A percentile compares a stretch with the other conserved stretches of the same genome.
Evolutionary conservation across 23 tunicate species (phyloP).

Genomic region (Diplosoma virens): DNA sequence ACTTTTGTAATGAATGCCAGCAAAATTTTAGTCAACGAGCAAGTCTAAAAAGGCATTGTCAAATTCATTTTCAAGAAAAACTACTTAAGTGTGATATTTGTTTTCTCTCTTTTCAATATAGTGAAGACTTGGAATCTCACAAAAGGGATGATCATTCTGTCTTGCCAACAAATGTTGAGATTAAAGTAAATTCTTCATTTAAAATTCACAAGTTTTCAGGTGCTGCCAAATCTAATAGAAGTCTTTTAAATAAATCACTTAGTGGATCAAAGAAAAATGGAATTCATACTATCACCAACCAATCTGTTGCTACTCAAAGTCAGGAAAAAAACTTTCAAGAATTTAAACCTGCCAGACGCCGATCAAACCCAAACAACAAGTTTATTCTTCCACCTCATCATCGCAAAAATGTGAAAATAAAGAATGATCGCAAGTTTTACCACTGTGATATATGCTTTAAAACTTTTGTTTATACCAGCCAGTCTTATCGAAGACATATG

Average conservation of each 20-base stretch:
- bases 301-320: too few species aligned
- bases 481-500: conserved; percentile 25
- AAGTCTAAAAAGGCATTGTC: neutral
- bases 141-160: neutral
- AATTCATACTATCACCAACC: too few species aligned
- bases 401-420: neutral
- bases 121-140: neutral
- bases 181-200: too few species aligned
- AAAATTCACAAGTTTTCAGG: too few species aligned
- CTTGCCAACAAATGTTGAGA: conserved; percentile 2
- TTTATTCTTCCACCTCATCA: neutral
- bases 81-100: neutral
- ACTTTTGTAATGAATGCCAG: neutral
- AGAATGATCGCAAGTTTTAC: conserved; percentile 6
- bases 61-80: neutral
- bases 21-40: neutral
- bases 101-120: neutral
- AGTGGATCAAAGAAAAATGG: too few species aligned
- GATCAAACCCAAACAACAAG: too few species aligned
- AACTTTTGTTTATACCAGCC: conserved; percentile 13
- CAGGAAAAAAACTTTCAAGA: neutral
- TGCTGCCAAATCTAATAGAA: too few species aligned
- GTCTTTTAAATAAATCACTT: too few species aligned
- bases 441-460: conserved; percentile 10
- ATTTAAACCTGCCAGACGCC: too few species aligned